Base-by-base conservation (phyloP, 2,888 invertebrate genomes). In the Mythimna ferrago region DNA sequence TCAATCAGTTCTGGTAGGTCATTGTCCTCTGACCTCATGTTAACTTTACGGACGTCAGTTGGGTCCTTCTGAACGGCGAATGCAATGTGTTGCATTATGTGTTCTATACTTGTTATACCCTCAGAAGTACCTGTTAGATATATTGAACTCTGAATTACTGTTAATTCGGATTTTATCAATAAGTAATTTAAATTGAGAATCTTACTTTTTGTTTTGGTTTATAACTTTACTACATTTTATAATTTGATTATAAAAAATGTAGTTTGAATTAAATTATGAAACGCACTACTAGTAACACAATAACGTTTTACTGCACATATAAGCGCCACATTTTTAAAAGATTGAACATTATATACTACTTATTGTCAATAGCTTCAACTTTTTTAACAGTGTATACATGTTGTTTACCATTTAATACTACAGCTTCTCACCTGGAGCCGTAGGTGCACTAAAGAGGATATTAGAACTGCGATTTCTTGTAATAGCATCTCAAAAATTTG, bases 81-180 rank as follows among this genome's bases (percentile, higher is more conserved):
- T 0, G 98, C 97, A 75, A 98, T 97, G 83, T 97, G 97, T 73
- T 98, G 97, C 97, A 98, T 97, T 64, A 98, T 96, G 73, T 96
- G 94, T 90, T 98, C 98, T 56, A 97, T 96, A 82, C 96, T 92
- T 1, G 96, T 95, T 0, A 97, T 93, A 6, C 95, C 97, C 92
- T 98, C 97, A 7, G 96, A 90, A 7, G 97, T 96, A 7, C 97
- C 97, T 96, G 82, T 19, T 87, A 32, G 9, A 61, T 21, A 64
- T 14, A n/a, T 32, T 58, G 5, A 54, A 32, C 10, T 6, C 3
- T 19, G 19, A 38, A 41, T 75, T 21, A 26, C 4, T 14, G 16
- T 66, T 10, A 44, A 1, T 21, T 41, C 3, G 2, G 7, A 10
- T 38, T 38, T 53, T 16, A 51, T 19, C 19, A 6, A 51, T 51